Evolutionary conservation across 64 coral and sea anemone genomes (phyloP).

Genomic region (Acropora tenuis): DNA sequence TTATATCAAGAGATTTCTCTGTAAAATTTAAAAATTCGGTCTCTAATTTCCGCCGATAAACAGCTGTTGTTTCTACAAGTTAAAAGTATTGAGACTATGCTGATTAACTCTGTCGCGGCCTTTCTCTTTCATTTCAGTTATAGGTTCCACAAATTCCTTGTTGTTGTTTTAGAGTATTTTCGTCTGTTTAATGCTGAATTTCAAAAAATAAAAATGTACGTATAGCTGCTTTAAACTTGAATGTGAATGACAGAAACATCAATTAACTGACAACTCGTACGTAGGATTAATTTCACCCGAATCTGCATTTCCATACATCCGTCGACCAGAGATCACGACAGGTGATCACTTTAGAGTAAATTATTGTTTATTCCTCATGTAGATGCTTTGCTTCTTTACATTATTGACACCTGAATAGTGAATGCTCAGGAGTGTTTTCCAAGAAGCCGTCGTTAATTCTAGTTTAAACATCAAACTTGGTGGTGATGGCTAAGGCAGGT

Average conservation of each 20-base stretch:
- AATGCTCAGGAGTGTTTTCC: neutral
- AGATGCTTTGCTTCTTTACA: neutral
- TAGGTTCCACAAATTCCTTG: no score
- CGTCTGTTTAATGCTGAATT: neutral
- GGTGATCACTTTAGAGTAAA: neutral
- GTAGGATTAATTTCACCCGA: neutral
- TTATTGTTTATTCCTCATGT: neutral
- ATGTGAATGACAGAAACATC: neutral
- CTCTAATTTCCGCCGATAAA: no score
- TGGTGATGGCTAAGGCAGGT: slow-evolving; percentile 23
- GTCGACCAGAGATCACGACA: neutral
- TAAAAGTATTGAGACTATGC: no score
- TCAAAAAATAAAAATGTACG: no score
- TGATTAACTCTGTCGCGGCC: no score
- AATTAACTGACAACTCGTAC: no score
- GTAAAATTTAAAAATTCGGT: no score
- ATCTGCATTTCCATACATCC: slow-evolving; percentile 1
- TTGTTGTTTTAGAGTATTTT: no score
- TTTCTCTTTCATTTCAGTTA: no score
- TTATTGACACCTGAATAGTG: neutral
- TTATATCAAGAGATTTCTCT: no score
- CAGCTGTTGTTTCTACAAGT: no score
- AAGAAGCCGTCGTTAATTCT: neutral
- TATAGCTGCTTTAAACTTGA: no score
- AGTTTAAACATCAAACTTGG: neutral